Evolutionary conservation across 2,888 invertebrate genomes (phyloP).

Genomic region (Nineta flava): DNA sequence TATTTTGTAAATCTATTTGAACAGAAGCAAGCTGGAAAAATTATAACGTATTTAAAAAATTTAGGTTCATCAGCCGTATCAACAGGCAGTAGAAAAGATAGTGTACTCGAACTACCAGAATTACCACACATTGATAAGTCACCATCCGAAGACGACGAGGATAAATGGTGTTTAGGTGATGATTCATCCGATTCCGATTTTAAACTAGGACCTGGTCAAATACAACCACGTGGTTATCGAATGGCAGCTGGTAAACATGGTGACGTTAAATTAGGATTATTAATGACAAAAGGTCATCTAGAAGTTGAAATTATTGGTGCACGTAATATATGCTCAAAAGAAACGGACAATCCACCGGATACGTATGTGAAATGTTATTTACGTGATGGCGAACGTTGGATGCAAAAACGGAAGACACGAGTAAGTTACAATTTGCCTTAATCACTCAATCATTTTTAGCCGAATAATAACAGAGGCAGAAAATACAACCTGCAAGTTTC

Average conservation of each 20-base stretch:
- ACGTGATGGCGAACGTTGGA: slow-evolving; percentile 73
- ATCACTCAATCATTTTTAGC: too few species aligned
- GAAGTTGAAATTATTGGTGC: slow-evolving; percentile 74
- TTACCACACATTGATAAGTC: slow-evolving; percentile 34
- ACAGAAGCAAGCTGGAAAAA: neutral
- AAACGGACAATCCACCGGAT: slow-evolving; percentile 61
- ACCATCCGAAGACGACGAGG: slow-evolving; percentile 36
- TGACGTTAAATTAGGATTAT: slow-evolving; percentile 73
- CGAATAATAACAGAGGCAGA: too few species aligned
- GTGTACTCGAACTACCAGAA: slow-evolving; percentile 37
- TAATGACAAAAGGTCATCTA: slow-evolving; percentile 80
- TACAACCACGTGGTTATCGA: slow-evolving; percentile 60
- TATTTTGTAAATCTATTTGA: too few species aligned
- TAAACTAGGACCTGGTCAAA: slow-evolving; percentile 62
- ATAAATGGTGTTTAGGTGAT: slow-evolving; percentile 1
- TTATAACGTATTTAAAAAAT: neutral
- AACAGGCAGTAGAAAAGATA: slow-evolving; percentile 33
- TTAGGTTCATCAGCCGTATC: slow-evolving; percentile 24
- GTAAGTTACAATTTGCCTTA: slow-evolving; percentile 1
- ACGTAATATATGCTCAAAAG: slow-evolving; percentile 47
- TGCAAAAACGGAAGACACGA: slow-evolving; percentile 83
- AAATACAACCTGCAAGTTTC: too few species aligned
- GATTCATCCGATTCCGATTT: slow-evolving; percentile 9
- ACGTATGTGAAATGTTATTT: slow-evolving; percentile 91
- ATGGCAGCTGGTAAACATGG: slow-evolving; percentile 51